Base-by-base conservation (phyloP, 1,140 invertebrate species). In the Cydia amplana region DNA sequence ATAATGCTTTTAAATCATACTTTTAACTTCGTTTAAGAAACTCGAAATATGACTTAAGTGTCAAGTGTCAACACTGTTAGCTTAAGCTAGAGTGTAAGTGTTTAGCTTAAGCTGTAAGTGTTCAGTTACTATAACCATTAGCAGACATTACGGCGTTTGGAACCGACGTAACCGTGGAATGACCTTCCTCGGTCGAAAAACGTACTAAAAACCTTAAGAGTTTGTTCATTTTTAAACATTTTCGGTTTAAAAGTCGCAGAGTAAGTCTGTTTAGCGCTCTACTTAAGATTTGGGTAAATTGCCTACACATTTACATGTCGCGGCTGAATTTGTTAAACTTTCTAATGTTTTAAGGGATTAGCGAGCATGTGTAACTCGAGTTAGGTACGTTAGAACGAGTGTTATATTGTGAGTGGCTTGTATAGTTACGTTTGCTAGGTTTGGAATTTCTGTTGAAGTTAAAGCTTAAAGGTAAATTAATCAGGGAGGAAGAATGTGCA, bases 221-320 rank as follows among this genome's bases (percentile, higher is more conserved):
- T 3, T 20, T 9, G 9, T 20, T 3, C 2, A 60, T 23, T 23
- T 60, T 60, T 23, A 12, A 23, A 60, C 18, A 4, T 60, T 60
- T 60, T 23, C 2, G 18, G 0, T 16, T 46, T 46, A 16, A 16
- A 2, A 46, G 43, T 46, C 2, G 18, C 20, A 10, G 20, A 60
- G 20, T 10, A 60, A 23, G 49, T 18, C 55, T 60, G 55, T 60
- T 60, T 60, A 60, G 55, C 65, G 32, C 32, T 70, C 65, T 36
- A 70, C 65, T 70, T 70, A n/a, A 70, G 65, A 70, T 70, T 70
- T 70, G 36, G 65, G 65, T 70, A 70, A 70, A 70, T 70, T 70
- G 43, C 43, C 43, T 14, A 70, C 28, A 67, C 65, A 70, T 70
- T 70, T 70, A 20, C 65, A 70, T 70, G 23, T 16, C 12, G 14